Percentiles rank a stretch among this genome's conserved stretches.
Evolutionary conservation across 1,140 invertebrate species (phyloP).

Genomic region (Papilio polyxenes): DNA sequence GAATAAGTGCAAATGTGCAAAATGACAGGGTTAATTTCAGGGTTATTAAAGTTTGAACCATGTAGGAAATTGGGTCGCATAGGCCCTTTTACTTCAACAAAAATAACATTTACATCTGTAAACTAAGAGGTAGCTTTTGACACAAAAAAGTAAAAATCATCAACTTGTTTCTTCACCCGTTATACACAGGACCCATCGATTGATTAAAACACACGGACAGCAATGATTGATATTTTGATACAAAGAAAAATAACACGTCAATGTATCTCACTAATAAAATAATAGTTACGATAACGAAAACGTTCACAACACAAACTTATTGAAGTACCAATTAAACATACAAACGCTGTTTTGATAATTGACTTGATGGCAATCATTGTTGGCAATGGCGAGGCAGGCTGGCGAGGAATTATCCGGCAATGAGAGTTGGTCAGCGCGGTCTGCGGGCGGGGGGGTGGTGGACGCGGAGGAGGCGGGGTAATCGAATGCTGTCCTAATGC

Average conservation of each 20-base stretch:
- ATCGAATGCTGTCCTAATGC: constrained; percentile 38
- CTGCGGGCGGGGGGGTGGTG: background rate
- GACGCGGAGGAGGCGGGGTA: background rate
- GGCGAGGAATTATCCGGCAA: constrained; percentile 12
- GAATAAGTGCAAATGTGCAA: too few relatives aligned
- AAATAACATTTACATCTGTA: too few relatives aligned
- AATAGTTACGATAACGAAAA: too few relatives aligned
- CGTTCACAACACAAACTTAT: background rate
- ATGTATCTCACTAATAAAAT: background rate
- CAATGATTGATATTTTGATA: background rate
- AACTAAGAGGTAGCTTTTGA: too few relatives aligned
- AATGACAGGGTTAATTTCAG: too few relatives aligned
- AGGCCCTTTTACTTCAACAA: too few relatives aligned
- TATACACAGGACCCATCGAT: too few relatives aligned
- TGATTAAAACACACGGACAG: too few relatives aligned
- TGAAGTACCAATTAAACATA: background rate
- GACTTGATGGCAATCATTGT: constrained; percentile 28
- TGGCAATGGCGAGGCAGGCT: background rate
- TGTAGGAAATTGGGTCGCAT: too few relatives aligned
- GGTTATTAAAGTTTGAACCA: too few relatives aligned
- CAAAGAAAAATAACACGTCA: background rate
- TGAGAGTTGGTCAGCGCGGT: constrained; percentile 11
- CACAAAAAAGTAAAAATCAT: too few relatives aligned
- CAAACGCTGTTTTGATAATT: constrained; percentile 13
- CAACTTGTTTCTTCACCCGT: too few relatives aligned